These are phyloP conservation scores for Vollenhovia emeryi DNA, from an alignment of 1,140 invertebrate genomes.

Conservation along the genomic window DNA sequence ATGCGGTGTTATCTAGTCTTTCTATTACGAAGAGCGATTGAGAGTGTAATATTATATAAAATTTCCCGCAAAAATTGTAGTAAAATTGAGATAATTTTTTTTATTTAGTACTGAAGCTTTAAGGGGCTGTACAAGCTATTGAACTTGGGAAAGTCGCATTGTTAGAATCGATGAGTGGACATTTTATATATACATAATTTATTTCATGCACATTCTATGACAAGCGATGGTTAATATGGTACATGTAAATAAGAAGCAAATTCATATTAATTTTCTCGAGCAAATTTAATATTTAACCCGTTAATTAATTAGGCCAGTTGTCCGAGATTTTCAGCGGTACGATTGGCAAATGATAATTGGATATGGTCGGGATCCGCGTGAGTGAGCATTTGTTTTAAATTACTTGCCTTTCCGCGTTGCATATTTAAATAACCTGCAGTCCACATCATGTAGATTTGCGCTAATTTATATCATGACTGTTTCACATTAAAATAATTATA, in stretches of 20 bases:
- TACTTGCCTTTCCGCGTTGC: slow-evolving; percentile 46
- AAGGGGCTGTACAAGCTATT: background rate
- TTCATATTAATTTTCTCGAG: slow-evolving; percentile 35
- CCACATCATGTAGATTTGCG: slow-evolving; percentile 45
- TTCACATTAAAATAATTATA: slow-evolving; percentile 53
- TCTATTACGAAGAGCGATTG: background rate
- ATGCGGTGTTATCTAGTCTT: background rate
- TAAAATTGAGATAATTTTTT: background rate
- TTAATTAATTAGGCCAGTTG: slow-evolving; percentile 49
- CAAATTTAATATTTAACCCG: slow-evolving; percentile 46
- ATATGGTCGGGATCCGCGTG: slow-evolving; percentile 17
- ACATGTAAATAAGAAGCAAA: slow-evolving; percentile 33
- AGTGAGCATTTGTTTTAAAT: slow-evolving; percentile 58
- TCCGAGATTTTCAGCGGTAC: slow-evolving; percentile 43
- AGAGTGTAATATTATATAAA: background rate
- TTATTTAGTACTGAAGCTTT: background rate
- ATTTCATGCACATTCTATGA: background rate
- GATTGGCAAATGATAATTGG: slow-evolving; percentile 49
- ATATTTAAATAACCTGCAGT: slow-evolving; percentile 57
- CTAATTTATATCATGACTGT: slow-evolving; percentile 51
- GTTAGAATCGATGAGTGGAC: background rate
- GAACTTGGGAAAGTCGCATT: background rate
- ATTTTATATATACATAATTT: background rate
- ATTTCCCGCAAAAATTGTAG: background rate
- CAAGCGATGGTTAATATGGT: background rate